Conservation (phyloP, 1,140 invertebrate genomes). For the Drosophila novamexicana region DNA sequence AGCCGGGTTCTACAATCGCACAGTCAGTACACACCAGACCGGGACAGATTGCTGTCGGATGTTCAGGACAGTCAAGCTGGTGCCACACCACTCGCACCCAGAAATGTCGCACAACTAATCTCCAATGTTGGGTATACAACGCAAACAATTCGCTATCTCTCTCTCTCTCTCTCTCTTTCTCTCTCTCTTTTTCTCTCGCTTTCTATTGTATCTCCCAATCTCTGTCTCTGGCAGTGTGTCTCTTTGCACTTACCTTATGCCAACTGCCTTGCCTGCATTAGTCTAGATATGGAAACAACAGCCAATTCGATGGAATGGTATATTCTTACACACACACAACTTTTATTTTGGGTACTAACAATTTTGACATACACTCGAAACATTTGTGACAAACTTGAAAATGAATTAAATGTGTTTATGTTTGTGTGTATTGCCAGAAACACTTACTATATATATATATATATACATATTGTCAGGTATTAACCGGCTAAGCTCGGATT, state of each 20-base stretch:
- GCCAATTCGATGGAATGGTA: neutral
- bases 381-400: slow-evolving; percentile 11
- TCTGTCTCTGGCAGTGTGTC: neutral
- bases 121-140: slow-evolving; percentile 18
- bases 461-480: neutral
- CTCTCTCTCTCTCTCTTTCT: neutral
- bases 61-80: slow-evolving; percentile 8
- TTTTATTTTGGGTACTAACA: slow-evolving; percentile 7
- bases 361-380: slow-evolving; percentile 34
- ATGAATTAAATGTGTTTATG: neutral
- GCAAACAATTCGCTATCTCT: neutral
- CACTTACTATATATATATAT: neutral
- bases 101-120: neutral
- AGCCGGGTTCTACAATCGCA: slow-evolving; percentile 28
- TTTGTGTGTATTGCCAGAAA: neutral
- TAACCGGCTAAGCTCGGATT: neutral
- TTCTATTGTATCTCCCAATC: neutral
- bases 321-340: neutral
- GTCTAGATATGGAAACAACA: neutral
- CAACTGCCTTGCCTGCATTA: neutral
- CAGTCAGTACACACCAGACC: slow-evolving; percentile 19
- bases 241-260: slow-evolving; percentile 5
- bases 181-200: neutral
- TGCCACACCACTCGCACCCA: neutral
- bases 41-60: slow-evolving; percentile 6